Evolutionary conservation across 2,797 vertebrate genomes (phyloP), one percentile per base, ranked within the genome.

Genomic region (Trichosurus vulpecula): DNA sequence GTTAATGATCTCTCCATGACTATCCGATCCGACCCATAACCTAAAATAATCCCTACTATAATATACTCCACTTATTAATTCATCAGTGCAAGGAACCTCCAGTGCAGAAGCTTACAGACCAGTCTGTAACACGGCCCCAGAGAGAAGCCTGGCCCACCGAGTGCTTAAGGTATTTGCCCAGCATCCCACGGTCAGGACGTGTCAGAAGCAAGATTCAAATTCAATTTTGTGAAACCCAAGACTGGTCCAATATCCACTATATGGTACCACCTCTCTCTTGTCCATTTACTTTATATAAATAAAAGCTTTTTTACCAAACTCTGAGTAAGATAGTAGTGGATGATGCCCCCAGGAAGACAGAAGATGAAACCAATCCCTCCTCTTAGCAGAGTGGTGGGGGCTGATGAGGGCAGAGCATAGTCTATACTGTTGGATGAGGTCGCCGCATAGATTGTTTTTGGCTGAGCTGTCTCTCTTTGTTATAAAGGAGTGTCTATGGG

Each of bases 131-230:
- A 74, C 12, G 22, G 74, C 47, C 41, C 22, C 41, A 14, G 16
- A 81, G 41, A 81, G 8, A 2, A 25, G 9, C 74, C 41, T 81
- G 41, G 41, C 8, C 41, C 74, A 81, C 22, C 3, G 19, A 47
- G n/a, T 9, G 16, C n/a, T 47, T 22, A 10, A 0, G 3, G 22
- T 4, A 10, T 47, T 25, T 81, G 41, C 2, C 74, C 74, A 47
- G 22, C 16, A 2, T 16, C 31, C 31, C 61, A n/a, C 35, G 0
- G 1, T 66, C 35, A n/a, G 61, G 0, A n/a, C 47, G 1, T 22
- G 3, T 25, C 74, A 47, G 74, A 81, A 27, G 41, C 41, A 47
- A 81, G 74, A 81, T 27, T 47, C 41, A 25, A 3, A 31, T 41
- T 81, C 22, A 47, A 10, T 81, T 47, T 47, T 81, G n/a, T 47